phyloP scores from a whole-genome alignment of 2,113 vertebrate genomes.

The Candoia aspera region DNA sequence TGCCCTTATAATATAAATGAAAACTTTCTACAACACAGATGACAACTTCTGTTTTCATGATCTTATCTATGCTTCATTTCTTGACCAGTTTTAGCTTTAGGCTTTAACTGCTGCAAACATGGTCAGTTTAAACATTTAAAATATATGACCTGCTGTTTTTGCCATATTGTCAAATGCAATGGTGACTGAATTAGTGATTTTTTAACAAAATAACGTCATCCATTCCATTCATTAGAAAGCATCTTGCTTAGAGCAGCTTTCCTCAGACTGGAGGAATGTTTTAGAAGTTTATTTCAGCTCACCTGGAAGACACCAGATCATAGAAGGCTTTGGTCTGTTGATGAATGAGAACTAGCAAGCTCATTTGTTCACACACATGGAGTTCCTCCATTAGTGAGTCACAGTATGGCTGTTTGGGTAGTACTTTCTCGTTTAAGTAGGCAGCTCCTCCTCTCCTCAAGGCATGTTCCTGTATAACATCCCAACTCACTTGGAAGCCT shows the following conservation, averaged over 20 bases:
- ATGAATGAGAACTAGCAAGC: neutral
- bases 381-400: neutral
- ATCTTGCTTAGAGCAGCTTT: neutral
- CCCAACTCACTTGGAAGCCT: neutral
- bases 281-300: neutral
- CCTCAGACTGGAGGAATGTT: neutral
- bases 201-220: neutral
- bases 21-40: neutral
- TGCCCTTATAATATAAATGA: neutral
- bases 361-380: neutral
- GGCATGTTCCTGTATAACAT: neutral
- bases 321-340: neutral
- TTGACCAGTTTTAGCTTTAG: neutral
- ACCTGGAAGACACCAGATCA: neutral
- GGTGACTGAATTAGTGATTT: neutral
- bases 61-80: neutral
- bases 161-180: neutral
- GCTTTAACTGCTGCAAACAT: neutral
- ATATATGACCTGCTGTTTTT: neutral
- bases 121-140: neutral
- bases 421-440: neutral
- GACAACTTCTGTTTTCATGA: neutral
- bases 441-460: neutral
- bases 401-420: neutral
- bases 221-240: neutral